Evolutionary conservation across 2,888 invertebrate species (phyloP).

Genomic region (Ommatoiulus sabulosus): DNA sequence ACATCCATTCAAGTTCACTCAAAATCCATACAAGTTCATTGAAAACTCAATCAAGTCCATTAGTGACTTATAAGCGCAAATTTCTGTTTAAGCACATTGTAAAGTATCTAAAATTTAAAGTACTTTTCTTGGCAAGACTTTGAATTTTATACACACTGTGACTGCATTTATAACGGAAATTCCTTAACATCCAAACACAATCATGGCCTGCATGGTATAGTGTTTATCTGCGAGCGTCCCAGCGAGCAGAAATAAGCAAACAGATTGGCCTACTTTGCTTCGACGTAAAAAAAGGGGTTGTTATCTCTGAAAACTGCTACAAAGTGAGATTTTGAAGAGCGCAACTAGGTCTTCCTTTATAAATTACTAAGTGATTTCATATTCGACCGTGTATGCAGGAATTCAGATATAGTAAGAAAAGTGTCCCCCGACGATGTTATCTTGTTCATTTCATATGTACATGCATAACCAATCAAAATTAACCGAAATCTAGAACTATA

Average conservation of each 20-base stretch:
- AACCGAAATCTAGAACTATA: no score
- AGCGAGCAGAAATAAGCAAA: not conserved
- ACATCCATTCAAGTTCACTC: no score
- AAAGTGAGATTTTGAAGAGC: not conserved
- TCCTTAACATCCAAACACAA: slow-evolving; percentile 7
- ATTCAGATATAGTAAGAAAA: not conserved
- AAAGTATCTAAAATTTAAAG: no score
- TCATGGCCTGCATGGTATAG: not conserved
- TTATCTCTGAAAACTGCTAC: not conserved
- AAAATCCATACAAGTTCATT: no score
- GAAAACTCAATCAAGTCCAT: no score
- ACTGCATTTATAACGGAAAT: slow-evolving; percentile 3
- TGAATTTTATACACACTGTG: no score
- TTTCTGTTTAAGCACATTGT: no score
- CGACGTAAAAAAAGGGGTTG: not conserved
- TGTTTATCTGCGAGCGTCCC: not conserved
- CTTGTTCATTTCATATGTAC: not conserved
- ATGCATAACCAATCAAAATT: no score
- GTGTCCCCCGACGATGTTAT: not conserved
- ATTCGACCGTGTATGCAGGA: not conserved
- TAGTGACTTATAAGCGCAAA: no score
- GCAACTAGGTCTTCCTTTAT: not conserved
- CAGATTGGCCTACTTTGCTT: not conserved
- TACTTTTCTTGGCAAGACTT: no score
- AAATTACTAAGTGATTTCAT: not conserved